A percentile compares a stretch with the other conserved stretches of the same genome.
Conservation (phyloP, 2,113 vertebrate species). For the Pterocles orientalis region DNA sequence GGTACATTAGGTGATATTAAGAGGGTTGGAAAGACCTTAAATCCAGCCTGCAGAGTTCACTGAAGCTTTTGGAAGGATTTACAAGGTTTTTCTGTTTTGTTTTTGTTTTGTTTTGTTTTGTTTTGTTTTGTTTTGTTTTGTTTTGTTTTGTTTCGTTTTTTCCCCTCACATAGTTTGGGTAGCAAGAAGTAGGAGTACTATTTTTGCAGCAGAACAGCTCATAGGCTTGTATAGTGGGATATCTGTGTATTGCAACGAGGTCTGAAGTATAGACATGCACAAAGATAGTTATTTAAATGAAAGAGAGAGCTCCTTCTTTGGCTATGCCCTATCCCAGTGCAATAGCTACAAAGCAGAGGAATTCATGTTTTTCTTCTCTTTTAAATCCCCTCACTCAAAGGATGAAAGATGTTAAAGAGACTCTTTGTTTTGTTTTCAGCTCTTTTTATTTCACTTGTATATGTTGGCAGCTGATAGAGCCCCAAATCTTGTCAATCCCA, state of each 20-base stretch:
- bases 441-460: slow-evolving; percentile 39
- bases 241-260: background rate
- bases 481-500: slow-evolving; percentile 14
- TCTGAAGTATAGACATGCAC: background rate
- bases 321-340: background rate
- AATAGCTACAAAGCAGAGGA: slow-evolving; percentile 37
- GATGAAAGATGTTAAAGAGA: slow-evolving; percentile 13
- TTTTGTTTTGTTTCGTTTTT: background rate
- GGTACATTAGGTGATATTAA: background rate
- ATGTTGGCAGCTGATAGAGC: slow-evolving; percentile 21
- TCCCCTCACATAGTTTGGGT: background rate
- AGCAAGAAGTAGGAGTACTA: background rate
- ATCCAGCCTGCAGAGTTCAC: background rate
- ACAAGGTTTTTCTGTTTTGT: background rate
- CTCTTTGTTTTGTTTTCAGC: slow-evolving; percentile 38
- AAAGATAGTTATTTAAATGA: slow-evolving; percentile 25
- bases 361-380: slow-evolving; percentile 37
- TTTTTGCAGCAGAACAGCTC: background rate
- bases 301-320: slow-evolving; percentile 8
- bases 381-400: slow-evolving; percentile 26
- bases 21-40: background rate
- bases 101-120: background rate
- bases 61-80: background rate
- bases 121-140: background rate
- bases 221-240: background rate